Percentiles rank a stretch among this genome's conserved stretches.
Evolutionary conservation across 1,140 invertebrate genomes (phyloP).

Genomic region (Zaprionus inermis): DNA sequence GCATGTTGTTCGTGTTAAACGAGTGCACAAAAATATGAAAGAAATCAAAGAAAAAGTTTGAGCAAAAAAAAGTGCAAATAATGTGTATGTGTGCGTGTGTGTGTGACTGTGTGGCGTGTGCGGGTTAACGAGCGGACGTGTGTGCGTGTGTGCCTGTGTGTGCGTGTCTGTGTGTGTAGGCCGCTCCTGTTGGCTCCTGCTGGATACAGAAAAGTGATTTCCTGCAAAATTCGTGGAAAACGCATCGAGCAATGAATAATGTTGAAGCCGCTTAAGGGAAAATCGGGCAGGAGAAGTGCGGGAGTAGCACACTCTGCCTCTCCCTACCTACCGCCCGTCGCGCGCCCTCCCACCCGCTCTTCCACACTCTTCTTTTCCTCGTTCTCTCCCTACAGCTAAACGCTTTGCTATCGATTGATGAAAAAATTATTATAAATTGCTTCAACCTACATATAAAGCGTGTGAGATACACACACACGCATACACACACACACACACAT

Average conservation of each 20-base stretch:
- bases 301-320: neutral
- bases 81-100: constrained; percentile 31
- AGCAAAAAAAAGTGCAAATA: constrained; percentile 8
- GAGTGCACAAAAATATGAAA: constrained; percentile 14
- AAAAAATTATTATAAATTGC: constrained; percentile 84
- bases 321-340: neutral
- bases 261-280: neutral
- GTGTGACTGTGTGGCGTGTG: constrained; percentile 30
- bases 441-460: constrained; percentile 82
- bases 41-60: constrained; percentile 40
- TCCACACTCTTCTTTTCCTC: neutral
- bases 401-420: constrained; percentile 72
- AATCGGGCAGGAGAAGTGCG: neutral
- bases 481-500: constrained; percentile 26
- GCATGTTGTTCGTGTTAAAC: neutral
- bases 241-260: constrained; percentile 25
- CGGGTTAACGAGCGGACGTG: constrained; percentile 28
- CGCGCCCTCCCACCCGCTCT: constrained; percentile 26
- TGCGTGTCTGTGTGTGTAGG: constrained; percentile 66
- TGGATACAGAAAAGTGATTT: constrained; percentile 83
- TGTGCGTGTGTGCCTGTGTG: constrained; percentile 39
- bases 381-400: constrained; percentile 36
- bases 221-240: constrained; percentile 63
- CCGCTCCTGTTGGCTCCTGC: constrained; percentile 59
- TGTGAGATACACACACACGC: constrained; percentile 60